phyloP scores from a whole-genome alignment of 2,113 vertebrate genomes.

The Pituophis catenifer region DNA sequence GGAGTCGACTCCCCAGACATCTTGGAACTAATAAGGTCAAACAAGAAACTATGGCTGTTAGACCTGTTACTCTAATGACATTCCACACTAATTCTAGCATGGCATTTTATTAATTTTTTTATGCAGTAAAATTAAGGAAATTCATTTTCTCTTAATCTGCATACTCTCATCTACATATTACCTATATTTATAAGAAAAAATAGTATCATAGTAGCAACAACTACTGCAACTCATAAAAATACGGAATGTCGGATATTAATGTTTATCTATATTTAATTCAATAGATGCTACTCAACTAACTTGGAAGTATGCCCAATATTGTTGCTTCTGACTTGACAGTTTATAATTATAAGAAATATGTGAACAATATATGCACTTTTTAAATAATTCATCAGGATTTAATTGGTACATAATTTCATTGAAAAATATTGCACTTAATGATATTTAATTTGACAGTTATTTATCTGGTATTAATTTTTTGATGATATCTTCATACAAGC shows the following conservation, averaged over 20 bases:
- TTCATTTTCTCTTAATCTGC: background rate
- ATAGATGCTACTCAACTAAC: background rate
- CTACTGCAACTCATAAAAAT: background rate
- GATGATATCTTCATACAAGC: background rate
- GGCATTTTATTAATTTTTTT: background rate
- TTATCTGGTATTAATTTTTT: background rate
- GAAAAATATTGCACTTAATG: background rate
- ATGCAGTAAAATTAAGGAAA: background rate
- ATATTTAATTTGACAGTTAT: background rate
- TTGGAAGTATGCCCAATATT: background rate
- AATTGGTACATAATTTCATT: background rate
- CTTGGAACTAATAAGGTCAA: background rate
- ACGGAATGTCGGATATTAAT: background rate
- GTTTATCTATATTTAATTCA: background rate
- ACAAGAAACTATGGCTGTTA: background rate
- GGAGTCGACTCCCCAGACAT: background rate
- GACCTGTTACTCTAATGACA: background rate
- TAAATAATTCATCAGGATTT: background rate
- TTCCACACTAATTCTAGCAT: background rate
- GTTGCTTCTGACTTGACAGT: background rate
- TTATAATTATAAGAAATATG: background rate
- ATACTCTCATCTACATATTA: background rate
- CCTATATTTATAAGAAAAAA: background rate
- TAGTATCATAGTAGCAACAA: background rate
- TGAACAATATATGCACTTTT: background rate